Conservation (phyloP, 2,888 invertebrate genomes). For the Nasonia oneida region DNA sequence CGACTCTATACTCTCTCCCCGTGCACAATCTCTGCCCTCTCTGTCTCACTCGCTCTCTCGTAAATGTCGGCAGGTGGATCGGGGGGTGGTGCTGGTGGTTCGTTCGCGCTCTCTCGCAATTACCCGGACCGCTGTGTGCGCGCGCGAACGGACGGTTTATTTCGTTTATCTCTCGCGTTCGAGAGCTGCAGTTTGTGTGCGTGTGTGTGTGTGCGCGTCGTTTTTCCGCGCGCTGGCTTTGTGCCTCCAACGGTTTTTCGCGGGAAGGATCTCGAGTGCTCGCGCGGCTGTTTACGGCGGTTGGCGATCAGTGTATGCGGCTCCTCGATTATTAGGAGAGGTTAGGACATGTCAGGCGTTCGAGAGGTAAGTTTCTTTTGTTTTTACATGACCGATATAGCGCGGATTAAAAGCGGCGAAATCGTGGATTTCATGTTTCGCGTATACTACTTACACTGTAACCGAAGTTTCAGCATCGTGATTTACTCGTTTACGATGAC, state of each 20-base stretch:
- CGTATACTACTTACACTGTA: not conserved
- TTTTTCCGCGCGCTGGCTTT: not conserved
- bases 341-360: not conserved
- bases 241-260: not conserved
- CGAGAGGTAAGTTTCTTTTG: not conserved
- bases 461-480: constrained; percentile 24
- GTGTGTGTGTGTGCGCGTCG: not conserved
- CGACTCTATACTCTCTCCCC: constrained; percentile 50
- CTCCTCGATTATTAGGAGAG: not conserved
- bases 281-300: not conserved
- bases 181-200: not conserved
- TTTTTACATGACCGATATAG: not conserved
- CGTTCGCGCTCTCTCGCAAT: constrained; percentile 23
- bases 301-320: not conserved
- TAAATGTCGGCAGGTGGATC: constrained; percentile 32
- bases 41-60: constrained; percentile 61
- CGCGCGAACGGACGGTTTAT: constrained; percentile 28
- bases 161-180: constrained; percentile 47
- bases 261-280: not conserved
- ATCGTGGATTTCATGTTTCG: constrained; percentile 23
- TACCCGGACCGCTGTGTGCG: constrained; percentile 51
- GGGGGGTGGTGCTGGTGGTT: not conserved
- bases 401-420: not conserved
- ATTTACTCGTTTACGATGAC: constrained; percentile 42
- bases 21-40: constrained; percentile 57